phyloP scores from a whole-genome alignment of 1,140 invertebrate genomes.

The Papilio glaucus region DNA sequence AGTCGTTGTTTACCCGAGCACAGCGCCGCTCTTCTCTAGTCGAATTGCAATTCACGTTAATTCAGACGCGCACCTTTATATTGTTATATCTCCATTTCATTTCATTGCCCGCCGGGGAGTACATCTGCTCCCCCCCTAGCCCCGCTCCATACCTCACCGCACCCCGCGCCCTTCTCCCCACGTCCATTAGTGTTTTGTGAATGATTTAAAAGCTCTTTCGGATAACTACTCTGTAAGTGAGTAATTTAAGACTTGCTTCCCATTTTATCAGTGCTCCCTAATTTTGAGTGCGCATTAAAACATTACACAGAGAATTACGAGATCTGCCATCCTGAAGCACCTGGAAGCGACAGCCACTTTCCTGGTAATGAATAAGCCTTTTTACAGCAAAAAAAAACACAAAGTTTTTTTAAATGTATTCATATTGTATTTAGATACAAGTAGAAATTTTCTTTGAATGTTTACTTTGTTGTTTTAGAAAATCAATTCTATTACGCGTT shows the following conservation, averaged over 20 bases:
- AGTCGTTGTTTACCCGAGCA: not conserved
- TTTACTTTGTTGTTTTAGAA: not conserved
- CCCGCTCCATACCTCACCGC: not conserved
- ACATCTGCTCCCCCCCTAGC: slow-evolving; percentile 61
- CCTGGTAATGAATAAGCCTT: slow-evolving; percentile 1
- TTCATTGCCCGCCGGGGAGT: slow-evolving; percentile 80
- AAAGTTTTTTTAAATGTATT: too few relatives aligned
- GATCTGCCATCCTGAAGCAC: slow-evolving; percentile 11
- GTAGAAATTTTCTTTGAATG: not conserved
- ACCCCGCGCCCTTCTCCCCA: slow-evolving; percentile 64
- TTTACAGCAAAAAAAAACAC: slow-evolving; percentile 7
- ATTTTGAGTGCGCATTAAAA: slow-evolving; percentile 82
- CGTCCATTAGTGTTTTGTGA: slow-evolving; percentile 84
- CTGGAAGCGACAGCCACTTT: slow-evolving; percentile 32
- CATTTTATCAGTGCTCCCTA: slow-evolving; percentile 82
- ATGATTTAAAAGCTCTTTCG: slow-evolving; percentile 84
- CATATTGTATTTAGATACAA: not conserved
- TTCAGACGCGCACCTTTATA: slow-evolving; percentile 79
- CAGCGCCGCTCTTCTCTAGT: slow-evolving; percentile 28
- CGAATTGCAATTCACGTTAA: slow-evolving; percentile 75
- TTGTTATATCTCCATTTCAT: slow-evolving; percentile 82
- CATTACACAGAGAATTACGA: slow-evolving; percentile 58
- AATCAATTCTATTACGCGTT: not conserved
- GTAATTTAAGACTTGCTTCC: slow-evolving; percentile 82
- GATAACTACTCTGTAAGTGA: slow-evolving; percentile 83